Conservation (phyloP, 30 jellyfish, hydroid and myxozoan species). For the Aurelia sp. region DNA sequence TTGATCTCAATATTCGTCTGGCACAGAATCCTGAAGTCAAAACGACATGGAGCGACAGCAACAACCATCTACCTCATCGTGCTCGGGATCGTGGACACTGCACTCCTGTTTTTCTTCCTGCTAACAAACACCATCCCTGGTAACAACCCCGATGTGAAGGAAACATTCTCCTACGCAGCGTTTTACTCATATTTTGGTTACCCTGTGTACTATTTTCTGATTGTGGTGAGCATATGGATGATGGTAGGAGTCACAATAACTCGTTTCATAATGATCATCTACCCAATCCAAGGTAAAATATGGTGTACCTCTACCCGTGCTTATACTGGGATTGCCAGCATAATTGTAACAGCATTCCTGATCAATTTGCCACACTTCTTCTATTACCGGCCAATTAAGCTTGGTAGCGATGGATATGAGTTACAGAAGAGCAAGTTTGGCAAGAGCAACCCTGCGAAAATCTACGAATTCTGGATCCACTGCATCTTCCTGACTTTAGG, state of each 20-base stretch:
- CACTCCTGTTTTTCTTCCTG: conserved; percentile 80
- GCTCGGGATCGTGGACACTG: conserved; percentile 84
- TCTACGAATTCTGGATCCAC: conserved; percentile 90
- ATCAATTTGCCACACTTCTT: conserved; percentile 87
- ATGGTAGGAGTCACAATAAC: conserved; percentile 83
- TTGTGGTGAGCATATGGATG: conserved; percentile 87
- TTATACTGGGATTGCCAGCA: conserved; percentile 66
- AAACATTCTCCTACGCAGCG: conserved; percentile 68
- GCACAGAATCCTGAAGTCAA: conserved; percentile 67
- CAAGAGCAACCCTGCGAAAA: conserved; percentile 66
- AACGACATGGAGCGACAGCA: conserved; percentile 62
- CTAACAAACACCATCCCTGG: conserved; percentile 71
- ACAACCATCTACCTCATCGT: conserved; percentile 77
- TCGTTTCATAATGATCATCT: conserved; percentile 81
- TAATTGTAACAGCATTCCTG: conserved; percentile 51
- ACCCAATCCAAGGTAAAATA: conserved; percentile 73
- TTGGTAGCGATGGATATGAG: conserved; percentile 54
- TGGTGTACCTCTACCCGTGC: conserved; percentile 82
- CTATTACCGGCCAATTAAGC: conserved; percentile 69
- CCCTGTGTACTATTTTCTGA: conserved; percentile 79
- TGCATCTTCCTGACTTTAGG: conserved; percentile 82
- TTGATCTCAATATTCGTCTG: conserved; percentile 73
- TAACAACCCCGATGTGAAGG: conserved; percentile 49
- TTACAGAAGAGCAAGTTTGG: conserved; percentile 69
- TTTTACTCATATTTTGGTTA: conserved; percentile 78